Percentiles rank a stretch among this genome's conserved stretches.
These are phyloP conservation scores for Equus quagga DNA, from an alignment of 2,113 vertebrate species.

Conservation along the genomic window DNA sequence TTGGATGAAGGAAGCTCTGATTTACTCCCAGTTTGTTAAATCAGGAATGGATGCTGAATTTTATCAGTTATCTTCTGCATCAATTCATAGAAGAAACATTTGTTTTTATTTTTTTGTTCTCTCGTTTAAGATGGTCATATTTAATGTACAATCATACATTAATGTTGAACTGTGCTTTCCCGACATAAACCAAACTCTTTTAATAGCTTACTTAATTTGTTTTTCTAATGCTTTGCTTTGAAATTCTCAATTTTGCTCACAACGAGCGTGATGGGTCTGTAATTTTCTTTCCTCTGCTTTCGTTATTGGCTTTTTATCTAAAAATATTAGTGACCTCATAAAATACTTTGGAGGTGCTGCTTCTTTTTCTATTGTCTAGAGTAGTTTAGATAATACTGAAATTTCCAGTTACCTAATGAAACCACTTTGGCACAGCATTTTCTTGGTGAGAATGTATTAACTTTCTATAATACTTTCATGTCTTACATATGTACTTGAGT, in stretches of 20 bases:
- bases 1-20: background rate
- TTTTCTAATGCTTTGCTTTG: background rate
- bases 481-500: no score
- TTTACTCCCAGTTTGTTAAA: background rate
- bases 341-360: background rate
- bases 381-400: background rate
- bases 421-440: background rate
- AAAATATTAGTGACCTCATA: background rate
- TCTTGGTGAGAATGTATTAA: background rate
- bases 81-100: background rate
- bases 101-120: background rate
- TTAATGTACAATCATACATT: background rate
- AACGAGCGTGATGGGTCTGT: background rate
- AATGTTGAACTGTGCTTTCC: no score
- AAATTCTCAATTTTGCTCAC: background rate
- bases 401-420: background rate
- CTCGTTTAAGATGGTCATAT: background rate
- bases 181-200: background rate
- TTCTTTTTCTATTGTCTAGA: background rate
- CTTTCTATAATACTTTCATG: background rate
- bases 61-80: background rate
- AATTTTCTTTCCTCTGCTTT: background rate
- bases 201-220: background rate
- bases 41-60: background rate
- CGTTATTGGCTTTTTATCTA: background rate